Evolutionary conservation across 2,113 vertebrate species (phyloP).

Genomic region (Ramphastos sulfuratus): DNA sequence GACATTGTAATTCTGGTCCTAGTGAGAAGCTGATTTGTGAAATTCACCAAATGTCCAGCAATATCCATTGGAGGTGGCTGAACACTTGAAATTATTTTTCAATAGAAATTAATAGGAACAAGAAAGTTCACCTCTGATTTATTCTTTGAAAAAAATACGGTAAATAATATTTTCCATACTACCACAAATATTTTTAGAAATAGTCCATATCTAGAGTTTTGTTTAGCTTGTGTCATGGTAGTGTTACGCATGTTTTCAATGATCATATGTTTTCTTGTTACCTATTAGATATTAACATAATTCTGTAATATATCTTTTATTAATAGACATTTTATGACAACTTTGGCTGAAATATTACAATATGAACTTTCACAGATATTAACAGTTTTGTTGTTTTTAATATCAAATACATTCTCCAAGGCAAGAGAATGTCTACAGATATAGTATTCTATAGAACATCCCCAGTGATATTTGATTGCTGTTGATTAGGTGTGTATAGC

Average conservation of each 20-base stretch:
- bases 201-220: rapidly evolving
- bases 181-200: background rate
- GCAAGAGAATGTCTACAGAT: background rate
- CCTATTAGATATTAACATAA: too few species aligned
- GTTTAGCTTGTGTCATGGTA: background rate
- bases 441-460: background rate
- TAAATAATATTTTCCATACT: background rate
- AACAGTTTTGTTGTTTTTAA: background rate
- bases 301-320: too few species aligned
- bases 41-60: background rate
- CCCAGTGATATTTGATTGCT: background rate
- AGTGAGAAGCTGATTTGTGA: background rate
- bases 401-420: background rate
- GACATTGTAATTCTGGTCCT: background rate
- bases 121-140: rapidly evolving
- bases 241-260: too few species aligned
- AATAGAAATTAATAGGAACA: background rate
- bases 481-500: background rate
- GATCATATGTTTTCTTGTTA: too few species aligned
- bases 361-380: too few species aligned
- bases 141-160: background rate
- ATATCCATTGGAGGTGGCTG: too few species aligned
- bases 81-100: background rate
- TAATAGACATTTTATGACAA: too few species aligned
- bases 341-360: too few species aligned